These are phyloP conservation scores for Cossypha caffra DNA, from an alignment of 2,797 vertebrate species.

Conservation along the genomic window DNA sequence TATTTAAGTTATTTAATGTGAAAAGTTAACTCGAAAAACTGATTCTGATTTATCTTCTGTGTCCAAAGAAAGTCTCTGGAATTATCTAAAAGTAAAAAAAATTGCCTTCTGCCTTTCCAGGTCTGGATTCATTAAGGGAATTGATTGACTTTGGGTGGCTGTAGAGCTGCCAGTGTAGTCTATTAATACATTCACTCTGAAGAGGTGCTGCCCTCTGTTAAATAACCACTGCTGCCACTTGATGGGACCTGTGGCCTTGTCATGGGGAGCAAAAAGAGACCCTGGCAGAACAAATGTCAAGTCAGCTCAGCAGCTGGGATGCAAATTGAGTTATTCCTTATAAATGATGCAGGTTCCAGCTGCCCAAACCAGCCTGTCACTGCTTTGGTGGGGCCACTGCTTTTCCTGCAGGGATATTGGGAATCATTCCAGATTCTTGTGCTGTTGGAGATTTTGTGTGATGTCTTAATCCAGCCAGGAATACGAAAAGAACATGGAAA, in stretches of 20 bases:
- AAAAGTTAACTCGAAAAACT: background rate
- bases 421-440: background rate
- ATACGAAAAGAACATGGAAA: background rate
- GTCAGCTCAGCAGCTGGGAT: background rate
- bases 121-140: constrained; percentile 11
- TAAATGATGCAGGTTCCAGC: background rate
- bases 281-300: background rate
- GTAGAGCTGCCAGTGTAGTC: background rate
- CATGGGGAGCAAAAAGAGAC: background rate
- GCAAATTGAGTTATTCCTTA: background rate
- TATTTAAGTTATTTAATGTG: background rate
- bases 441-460: background rate
- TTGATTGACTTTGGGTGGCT: constrained; percentile 27
- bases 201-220: constrained; percentile 9
- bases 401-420: background rate
- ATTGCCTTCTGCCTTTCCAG: constrained; percentile 1
- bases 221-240: background rate
- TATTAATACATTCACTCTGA: background rate
- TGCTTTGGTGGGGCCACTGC: background rate
- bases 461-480: background rate
- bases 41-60: background rate
- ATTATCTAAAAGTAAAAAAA: constrained; percentile 12
- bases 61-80: background rate
- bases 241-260: background rate
- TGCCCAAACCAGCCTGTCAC: background rate